phyloP scores from a whole-genome alignment of 1,140 invertebrate species.

The Saccostrea glomerata region DNA sequence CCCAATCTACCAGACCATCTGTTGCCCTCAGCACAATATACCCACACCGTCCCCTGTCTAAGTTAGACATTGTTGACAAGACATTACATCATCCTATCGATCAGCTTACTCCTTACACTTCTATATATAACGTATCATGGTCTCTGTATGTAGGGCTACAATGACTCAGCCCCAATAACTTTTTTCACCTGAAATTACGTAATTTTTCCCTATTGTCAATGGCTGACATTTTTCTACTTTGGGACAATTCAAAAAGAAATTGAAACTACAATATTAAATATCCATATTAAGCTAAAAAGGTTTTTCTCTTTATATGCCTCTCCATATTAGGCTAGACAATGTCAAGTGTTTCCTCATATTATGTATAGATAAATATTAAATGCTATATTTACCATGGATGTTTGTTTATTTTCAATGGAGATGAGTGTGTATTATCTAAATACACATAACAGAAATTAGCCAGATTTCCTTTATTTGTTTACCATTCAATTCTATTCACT shows the following conservation, averaged over 20 bases:
- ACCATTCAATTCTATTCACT: neutral
- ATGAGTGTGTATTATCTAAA: neutral
- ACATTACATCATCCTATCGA: constrained; percentile 8
- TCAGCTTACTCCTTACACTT: constrained; percentile 5
- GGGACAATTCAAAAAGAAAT: neutral
- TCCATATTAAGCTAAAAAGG: neutral
- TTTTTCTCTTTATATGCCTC: neutral
- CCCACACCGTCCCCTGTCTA: neutral
- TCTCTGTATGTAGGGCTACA: neutral
- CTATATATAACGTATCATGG: neutral
- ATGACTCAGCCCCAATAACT: neutral
- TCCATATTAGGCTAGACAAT: neutral
- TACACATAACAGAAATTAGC: neutral
- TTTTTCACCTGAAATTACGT: neutral
- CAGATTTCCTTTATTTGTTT: neutral
- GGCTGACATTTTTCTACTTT: neutral
- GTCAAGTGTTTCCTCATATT: neutral
- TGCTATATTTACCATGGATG: neutral
- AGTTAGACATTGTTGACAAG: neutral
- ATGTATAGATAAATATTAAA: neutral
- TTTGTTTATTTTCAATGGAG: neutral
- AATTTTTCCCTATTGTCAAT: neutral
- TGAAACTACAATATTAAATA: neutral
- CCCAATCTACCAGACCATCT: neutral
- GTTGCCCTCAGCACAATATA: constrained; percentile 25